Percentiles rank a stretch among this genome's conserved stretches.
Conservation (phyloP, 2,888 invertebrate genomes). For the Dysmachus trigonus region DNA sequence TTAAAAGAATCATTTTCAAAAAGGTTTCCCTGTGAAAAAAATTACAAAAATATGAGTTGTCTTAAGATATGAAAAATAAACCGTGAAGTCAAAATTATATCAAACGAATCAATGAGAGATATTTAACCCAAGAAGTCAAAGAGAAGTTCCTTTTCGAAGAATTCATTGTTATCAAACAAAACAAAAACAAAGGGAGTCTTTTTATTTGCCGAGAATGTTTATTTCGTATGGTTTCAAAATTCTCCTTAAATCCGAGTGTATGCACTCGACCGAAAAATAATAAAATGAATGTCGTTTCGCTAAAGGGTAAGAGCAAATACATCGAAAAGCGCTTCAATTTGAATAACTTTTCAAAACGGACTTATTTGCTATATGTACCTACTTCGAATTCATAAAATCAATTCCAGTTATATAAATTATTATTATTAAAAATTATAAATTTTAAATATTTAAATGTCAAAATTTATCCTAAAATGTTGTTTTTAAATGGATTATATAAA, state of each 20-base stretch:
- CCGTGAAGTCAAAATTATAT: not conserved
- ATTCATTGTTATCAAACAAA: not conserved
- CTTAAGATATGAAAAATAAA: not conserved
- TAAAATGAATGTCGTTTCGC: not conserved
- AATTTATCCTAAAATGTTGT: too few relatives aligned
- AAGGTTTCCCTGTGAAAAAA: not conserved
- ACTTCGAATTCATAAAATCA: not conserved
- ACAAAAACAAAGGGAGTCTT: not conserved
- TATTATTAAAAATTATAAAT: too few relatives aligned
- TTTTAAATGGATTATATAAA: too few relatives aligned
- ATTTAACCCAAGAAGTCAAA: not conserved
- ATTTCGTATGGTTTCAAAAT: not conserved
- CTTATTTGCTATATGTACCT: not conserved
- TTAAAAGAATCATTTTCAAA: not conserved
- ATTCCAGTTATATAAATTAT: not conserved
- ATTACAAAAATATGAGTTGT: not conserved
- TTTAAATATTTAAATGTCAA: too few relatives aligned
- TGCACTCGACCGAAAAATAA: not conserved
- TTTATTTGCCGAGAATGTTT: not conserved
- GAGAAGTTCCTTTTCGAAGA: not conserved
- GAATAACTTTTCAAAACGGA: not conserved
- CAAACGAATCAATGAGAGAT: not conserved
- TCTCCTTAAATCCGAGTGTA: not conserved
- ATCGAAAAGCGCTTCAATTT: not conserved
- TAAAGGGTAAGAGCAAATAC: not conserved